Base-by-base conservation (phyloP, 2,797 vertebrate genomes). In the Chaetophractus vellerosus region DNA sequence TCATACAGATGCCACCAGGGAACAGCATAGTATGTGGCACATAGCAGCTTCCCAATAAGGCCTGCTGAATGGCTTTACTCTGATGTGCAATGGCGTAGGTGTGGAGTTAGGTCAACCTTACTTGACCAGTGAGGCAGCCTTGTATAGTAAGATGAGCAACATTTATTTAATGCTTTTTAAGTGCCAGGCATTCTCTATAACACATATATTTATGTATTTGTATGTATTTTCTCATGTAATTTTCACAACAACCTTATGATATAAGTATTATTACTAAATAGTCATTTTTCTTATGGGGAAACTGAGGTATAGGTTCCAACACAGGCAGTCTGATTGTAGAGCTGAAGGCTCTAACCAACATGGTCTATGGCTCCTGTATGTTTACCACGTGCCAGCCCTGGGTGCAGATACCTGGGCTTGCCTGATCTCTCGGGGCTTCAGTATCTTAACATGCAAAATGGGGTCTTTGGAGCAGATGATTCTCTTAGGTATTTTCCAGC, bases 201-300 rank as follows among this genome's bases (percentile, higher is more conserved):
- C 16, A 19, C 16, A 55, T 21, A 55, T 55, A 55, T 55, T 55
- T 55, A 55, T 5, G 21, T 55, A 55, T 87, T 76, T 75, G 31
- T 14, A 33, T 63, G 28, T 48, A 57, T 86, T 55, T 86, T 57
- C 36, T 87, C 57, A 66, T 28, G 14, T 55, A 55, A 59, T 88
- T 84, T 93, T 91, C 72, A 79, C 4, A 78, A 6, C 52, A 64
- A 64, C 18, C 12, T 8, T 84, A 61, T 72, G 26, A 88, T 52
- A 33, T 79, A 66, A 9, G 57, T 61, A 52, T 36, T 93, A 45
- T 31, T 74, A 61, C 11, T 61, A 23, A 16, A 83, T 31, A 52
- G 28, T 94, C 5, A 9, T 88, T 91, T 91, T 94, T 86, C 28
- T 55, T 66, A 33, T 26, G 48, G 64, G 69, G 64, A 82, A 93